Percentiles rank a stretch among this genome's conserved stretches.
These are phyloP conservation scores for Oncorhynchus gorbuscha DNA, from an alignment of 2,113 vertebrate genomes.

Conservation along the genomic window DNA sequence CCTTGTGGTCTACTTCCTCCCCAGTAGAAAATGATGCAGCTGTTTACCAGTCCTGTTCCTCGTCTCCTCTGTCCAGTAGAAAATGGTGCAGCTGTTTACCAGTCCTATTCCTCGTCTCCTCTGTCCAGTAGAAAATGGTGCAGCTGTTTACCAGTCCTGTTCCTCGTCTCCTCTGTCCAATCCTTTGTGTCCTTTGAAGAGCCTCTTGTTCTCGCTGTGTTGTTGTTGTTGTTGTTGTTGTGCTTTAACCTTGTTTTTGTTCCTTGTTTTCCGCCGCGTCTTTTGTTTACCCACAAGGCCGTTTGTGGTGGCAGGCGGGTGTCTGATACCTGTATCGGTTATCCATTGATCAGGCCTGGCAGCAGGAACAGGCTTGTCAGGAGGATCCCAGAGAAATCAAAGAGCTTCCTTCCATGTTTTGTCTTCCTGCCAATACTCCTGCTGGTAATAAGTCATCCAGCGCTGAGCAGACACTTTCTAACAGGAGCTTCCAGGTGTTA, in stretches of 20 bases:
- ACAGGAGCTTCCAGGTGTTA: slow-evolving; percentile 51
- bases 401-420: slow-evolving; percentile 46
- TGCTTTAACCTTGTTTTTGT: slow-evolving; percentile 49
- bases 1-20: too few species aligned
- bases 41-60: too few species aligned
- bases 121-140: too few species aligned
- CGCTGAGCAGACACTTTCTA: slow-evolving; percentile 59
- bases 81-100: too few species aligned
- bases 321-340: slow-evolving; percentile 61
- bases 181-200: slow-evolving; percentile 37
- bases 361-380: slow-evolving; percentile 56
- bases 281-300: slow-evolving; percentile 59
- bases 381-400: slow-evolving; percentile 54
- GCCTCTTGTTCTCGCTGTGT: slow-evolving; percentile 17
- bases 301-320: slow-evolving; percentile 22
- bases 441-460: slow-evolving; percentile 40
- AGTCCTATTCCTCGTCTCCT: too few species aligned
- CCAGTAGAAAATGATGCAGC: too few species aligned
- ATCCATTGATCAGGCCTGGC: slow-evolving; percentile 66
- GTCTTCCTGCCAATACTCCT: slow-evolving; percentile 53
- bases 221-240: neutral
- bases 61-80: too few species aligned
- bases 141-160: too few species aligned
- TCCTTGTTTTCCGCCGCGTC: slow-evolving; percentile 15
- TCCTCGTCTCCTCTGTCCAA: neutral